Evolutionary conservation across 2,888 invertebrate species (phyloP).

Genomic region (Tiliacea aurago): DNA sequence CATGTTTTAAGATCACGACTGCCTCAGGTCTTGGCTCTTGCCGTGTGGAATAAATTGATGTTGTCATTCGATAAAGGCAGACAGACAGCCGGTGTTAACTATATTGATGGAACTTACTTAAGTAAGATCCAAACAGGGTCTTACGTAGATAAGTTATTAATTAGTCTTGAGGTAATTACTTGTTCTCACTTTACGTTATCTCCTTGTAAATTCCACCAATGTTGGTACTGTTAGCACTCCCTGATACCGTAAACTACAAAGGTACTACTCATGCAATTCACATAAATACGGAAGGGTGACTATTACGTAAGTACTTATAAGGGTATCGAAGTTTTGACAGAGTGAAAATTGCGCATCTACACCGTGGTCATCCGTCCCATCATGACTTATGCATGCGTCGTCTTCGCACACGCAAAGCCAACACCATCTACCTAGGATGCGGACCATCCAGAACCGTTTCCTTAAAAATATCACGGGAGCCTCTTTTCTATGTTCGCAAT

Average conservation of each 20-base stretch:
- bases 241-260: not conserved
- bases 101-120: not conserved
- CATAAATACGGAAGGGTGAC: not conserved
- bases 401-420: too few species aligned
- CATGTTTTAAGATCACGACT: not conserved
- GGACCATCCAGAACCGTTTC: too few species aligned
- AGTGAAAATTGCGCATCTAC: too few species aligned
- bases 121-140: not conserved
- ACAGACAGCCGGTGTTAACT: not conserved
- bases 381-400: too few species aligned
- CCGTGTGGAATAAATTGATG: not conserved
- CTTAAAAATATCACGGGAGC: too few species aligned
- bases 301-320: slow-evolving; percentile 5
- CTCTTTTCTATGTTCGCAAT: too few species aligned
- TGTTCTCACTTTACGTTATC: not conserved
- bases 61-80: not conserved
- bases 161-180: not conserved
- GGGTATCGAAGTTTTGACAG: not conserved
- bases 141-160: not conserved
- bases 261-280: not conserved
- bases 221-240: not conserved
- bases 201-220: not conserved
- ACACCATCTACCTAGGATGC: too few species aligned
- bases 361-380: too few species aligned
- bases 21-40: not conserved